Percentiles rank a stretch among this genome's conserved stretches.
These are phyloP conservation scores for Bactericera cockerelli DNA, from an alignment of 1,140 invertebrate species.

Conservation along the genomic window DNA sequence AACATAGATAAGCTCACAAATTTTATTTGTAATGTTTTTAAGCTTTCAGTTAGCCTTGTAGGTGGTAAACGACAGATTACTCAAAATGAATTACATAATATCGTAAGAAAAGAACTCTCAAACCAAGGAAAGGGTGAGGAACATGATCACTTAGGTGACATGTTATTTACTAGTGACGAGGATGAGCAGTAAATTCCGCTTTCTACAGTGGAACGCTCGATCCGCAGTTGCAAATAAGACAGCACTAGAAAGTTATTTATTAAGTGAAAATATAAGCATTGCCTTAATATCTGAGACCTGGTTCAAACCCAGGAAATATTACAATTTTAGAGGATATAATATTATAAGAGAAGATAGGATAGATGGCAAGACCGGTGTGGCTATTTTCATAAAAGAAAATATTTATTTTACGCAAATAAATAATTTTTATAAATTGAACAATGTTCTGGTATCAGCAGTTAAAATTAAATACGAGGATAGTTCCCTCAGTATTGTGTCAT, in stretches of 20 bases:
- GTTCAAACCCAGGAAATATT: slow-evolving; percentile 9
- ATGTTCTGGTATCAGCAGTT: not conserved
- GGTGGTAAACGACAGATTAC: not conserved
- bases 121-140: not conserved
- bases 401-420: not conserved
- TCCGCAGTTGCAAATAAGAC: not conserved
- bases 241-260: slow-evolving; percentile 6
- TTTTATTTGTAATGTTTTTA: not conserved
- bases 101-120: not conserved
- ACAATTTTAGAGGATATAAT: slow-evolving; percentile 7
- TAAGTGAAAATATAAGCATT: not conserved
- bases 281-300: slow-evolving; percentile 8
- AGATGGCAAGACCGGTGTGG: slow-evolving; percentile 9
- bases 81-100: not conserved
- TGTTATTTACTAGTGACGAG: not conserved
- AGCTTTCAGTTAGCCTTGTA: not conserved
- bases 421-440: not conserved
- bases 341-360: slow-evolving; percentile 7
- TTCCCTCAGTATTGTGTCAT: not conserved
- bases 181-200: not conserved
- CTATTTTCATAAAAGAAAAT: slow-evolving; percentile 4
- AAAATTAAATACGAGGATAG: not conserved
- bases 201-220: slow-evolving; percentile 12
- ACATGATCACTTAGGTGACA: not conserved
- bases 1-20: not conserved